Evolutionary conservation across 2,888 invertebrate species (phyloP), one percentile per base, ranked within the genome.

Genomic region (Flabesymbios commensalis): DNA sequence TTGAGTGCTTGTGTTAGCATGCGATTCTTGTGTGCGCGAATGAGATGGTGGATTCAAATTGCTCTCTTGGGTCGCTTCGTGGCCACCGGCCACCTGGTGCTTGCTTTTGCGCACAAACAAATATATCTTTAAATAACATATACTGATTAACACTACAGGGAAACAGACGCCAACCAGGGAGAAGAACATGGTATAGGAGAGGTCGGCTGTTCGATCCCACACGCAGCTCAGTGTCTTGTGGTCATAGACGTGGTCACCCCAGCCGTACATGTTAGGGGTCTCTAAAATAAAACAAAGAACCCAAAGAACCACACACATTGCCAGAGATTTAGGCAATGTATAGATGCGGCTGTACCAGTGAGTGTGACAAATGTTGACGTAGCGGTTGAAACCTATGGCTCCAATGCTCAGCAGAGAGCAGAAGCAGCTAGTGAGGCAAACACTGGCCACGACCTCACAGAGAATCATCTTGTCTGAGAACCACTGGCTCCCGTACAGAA

Each of bases 381-480:
- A 76, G 28, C 76, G 59, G 63, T 74, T 76, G 61, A 71, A 57
- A 58, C 73, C 72, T 64, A 76, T 69, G 17, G 63, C 49, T 7
- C 71, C 69, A n/a, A 76, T 74, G 10, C 71, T 71, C 49, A 73
- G 68, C 32, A 75, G 63, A 2, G 76, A 76, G 2, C 63, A 59
- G 24, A 75, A 65, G 51, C 76, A 76, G 33, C 72, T 68, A 24
- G 73, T 70, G 7, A 75, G 72, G 59, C 75, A 76, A 14, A 75
- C 19, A 31, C 63, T 69, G 17, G 68, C 76, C 22, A 76, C 61
- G 0, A 63, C 55, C 29, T 68, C 67, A 57, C 76, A 76, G n/a
- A 76, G 53, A n/a, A 68, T 65, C 4, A 71, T 70, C 3, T 68
- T 48, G 5, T 32, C 60, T 26, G 67, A 66, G 62, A 73, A 76